Evolutionary conservation across 2,888 invertebrate genomes (phyloP).

Genomic region (Himalopsyche kuldschensis): DNA sequence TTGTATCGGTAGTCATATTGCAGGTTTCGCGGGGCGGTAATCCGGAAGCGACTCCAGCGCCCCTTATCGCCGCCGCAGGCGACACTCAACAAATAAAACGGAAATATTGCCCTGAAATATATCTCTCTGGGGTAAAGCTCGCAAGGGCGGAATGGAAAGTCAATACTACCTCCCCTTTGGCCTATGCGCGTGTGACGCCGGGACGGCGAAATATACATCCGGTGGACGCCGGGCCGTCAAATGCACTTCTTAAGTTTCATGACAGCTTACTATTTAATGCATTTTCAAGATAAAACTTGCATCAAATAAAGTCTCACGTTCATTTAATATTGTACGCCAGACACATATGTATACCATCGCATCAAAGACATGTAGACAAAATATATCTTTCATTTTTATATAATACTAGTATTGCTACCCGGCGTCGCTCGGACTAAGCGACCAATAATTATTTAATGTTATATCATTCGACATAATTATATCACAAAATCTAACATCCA

Average conservation of each 20-base stretch:
- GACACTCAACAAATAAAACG: constrained; percentile 30
- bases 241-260: not conserved
- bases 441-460: too few relatives aligned
- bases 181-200: not conserved
- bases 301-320: too few relatives aligned
- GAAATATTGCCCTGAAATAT: constrained; percentile 25
- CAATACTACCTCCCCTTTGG: constrained; percentile 10
- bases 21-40: constrained; percentile 7
- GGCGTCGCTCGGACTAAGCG: too few relatives aligned
- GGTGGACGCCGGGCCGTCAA: not conserved
- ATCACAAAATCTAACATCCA: too few relatives aligned
- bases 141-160: constrained; percentile 15
- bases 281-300: too few relatives aligned
- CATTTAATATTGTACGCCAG: too few relatives aligned
- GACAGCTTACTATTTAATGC: not conserved
- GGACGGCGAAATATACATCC: not conserved
- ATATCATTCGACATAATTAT: too few relatives aligned
- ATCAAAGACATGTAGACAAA: too few relatives aligned
- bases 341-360: too few relatives aligned
- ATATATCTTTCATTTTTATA: too few relatives aligned
- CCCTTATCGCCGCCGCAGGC: constrained; percentile 23
- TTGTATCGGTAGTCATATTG: constrained; percentile 4
- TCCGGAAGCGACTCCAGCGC: constrained; percentile 1
- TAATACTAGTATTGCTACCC: too few relatives aligned
- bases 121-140: constrained; percentile 7